Evolutionary conservation across 2,113 vertebrate species (phyloP), one percentile per base, ranked within the genome.

Genomic region (Xiphias gladius): DNA sequence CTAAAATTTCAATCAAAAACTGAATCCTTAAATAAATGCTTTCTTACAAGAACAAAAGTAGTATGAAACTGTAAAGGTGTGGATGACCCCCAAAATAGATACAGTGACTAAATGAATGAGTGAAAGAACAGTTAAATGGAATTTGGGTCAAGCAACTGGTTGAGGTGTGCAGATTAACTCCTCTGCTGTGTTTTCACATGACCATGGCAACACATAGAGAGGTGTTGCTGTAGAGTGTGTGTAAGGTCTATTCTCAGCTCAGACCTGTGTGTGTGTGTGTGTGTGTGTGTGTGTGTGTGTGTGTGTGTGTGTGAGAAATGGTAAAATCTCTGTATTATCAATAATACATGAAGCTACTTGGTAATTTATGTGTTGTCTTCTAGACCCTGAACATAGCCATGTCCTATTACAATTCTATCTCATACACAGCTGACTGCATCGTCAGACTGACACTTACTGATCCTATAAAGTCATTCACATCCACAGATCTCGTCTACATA

Each of bases 201-300:
- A 58, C 85, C 72, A 81, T 75, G 81, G 76, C 5, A 74, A 69
- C 83, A 20, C 19, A 52, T n/a, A 39, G n/a, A 39, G 22, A 37
- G 76, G 65, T 39, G 35, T 52, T 63, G 2, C 17, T 79, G 63
- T 30, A 19, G 26, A 41, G 61, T 26, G 57, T 55, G 68, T 62
- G 54, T 74, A 1, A 26, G 28, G 24, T 48, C 71, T 85, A 76
- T 84, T 87, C 82, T 76, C 61, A 84, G 73, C 58, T 68, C 5
- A 75, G 26, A 59, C 69, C 79, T 50, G 73, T 73, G 41, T 39
- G 37, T 7, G 37, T 39, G 37, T 39, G 32, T 35, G 32, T 6
- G 32, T 6, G 6, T 39, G 37, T 7, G 37, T 39, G 37, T 39
- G 32, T 35, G 32, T 6, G 32, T 4, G 35, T n/a, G n/a, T 39